These are phyloP conservation scores for Popillia japonica DNA, from an alignment of 1,140 invertebrate species.

Conservation along the genomic window DNA sequence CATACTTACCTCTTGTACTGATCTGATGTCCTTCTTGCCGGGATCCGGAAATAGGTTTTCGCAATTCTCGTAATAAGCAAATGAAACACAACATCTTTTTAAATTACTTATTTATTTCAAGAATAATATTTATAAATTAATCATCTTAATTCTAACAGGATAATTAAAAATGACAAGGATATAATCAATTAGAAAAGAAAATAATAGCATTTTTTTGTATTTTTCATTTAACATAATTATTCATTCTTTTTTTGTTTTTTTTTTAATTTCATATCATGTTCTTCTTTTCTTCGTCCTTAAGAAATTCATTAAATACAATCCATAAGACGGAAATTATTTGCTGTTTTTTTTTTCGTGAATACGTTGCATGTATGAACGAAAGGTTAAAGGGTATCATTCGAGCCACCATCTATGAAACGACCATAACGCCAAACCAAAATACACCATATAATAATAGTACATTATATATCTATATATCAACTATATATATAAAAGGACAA, in stretches of 20 bases:
- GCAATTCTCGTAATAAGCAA: no score
- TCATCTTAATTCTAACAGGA: constrained; percentile 49
- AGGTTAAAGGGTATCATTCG: constrained; percentile 49
- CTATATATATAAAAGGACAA: background rate
- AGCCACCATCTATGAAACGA: constrained; percentile 38
- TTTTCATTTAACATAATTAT: no score
- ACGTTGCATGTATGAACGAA: constrained; percentile 46
- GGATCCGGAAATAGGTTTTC: no score
- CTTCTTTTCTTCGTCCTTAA: constrained; percentile 55
- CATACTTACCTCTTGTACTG: no score
- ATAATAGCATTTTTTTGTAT: constrained; percentile 40
- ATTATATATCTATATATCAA: background rate
- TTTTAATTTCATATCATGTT: constrained; percentile 21
- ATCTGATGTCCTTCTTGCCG: no score
- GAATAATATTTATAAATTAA: constrained; percentile 56
- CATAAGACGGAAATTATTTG: constrained; percentile 46
- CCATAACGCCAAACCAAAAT: no score
- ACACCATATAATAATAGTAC: constrained; percentile 15
- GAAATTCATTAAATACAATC: constrained; percentile 46
- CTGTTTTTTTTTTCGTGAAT: background rate
- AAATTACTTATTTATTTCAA: constrained; percentile 52
- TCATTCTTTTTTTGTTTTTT: background rate
- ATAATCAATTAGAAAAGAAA: constrained; percentile 41
- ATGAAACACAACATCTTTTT: constrained; percentile 39
- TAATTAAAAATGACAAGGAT: constrained; percentile 36